Evolutionary conservation across 2,888 invertebrate genomes (phyloP), one percentile per base, ranked within the genome.

Genomic region (Hypselothyrea guttata): DNA sequence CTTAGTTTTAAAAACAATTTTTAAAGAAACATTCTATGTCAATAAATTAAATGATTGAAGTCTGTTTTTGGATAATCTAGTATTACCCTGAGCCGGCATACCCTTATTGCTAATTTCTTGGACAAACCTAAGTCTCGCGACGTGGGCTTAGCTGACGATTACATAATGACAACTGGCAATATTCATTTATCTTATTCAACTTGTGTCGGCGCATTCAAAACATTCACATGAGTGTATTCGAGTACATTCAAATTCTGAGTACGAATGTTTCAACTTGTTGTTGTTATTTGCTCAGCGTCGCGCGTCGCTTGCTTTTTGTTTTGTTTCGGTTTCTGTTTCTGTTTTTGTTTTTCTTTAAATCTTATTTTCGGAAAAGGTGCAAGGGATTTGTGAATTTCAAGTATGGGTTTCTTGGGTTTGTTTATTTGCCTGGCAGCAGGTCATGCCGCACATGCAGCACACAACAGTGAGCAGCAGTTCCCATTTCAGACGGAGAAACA

Each of bases 21-120:
- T 9, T 30, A 30, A 30, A 30, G 7, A 30, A 30, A n/a, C n/a
- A n/a, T n/a, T n/a, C n/a, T 12, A 3, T 37, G 9, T 16, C 18
- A 13, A 16, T n/a, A n/a, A 16, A 1, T 7, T 7, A 30, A 2
- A 9, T 34, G 7, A n/a, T n/a, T n/a, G n/a, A 0, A 13, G 12
- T 38, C 7, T 28, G 7, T 15, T n/a, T n/a, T 0, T 30, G 8
- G 33, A 16, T 37, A 7, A 30, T 18, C 27, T 30, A 27, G n/a
- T 8, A n/a, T 49, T 28, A 13, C 16, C 12, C 4, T n/a, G n/a
- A 1, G n/a, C 48, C 34, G 45, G 12, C 35, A 35, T 15, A 34
- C 7, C 34, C 30, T 61, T 31, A 53, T 63, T 79, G 82, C 71
- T 82, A 78, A 79, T 79, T 82, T 82, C 56, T 76, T 78, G 70